phyloP scores from a whole-genome alignment of 2,113 vertebrate genomes.

The Chamaea fasciata region DNA sequence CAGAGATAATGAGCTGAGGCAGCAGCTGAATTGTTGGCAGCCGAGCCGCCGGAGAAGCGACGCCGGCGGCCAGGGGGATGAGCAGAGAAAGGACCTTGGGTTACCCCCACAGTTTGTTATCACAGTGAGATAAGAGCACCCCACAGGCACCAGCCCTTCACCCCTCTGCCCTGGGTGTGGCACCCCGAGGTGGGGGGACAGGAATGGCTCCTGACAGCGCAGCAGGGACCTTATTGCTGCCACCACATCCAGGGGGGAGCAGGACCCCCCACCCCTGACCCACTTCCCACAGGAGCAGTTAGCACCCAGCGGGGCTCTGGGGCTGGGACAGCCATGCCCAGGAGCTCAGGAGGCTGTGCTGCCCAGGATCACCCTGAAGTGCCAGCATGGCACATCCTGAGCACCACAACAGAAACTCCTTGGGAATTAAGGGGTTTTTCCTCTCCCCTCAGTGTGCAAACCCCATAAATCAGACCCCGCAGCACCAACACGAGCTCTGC shows the following conservation, averaged over 20 bases:
- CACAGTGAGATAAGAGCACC: neutral
- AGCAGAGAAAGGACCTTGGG: neutral
- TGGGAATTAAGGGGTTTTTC: neutral
- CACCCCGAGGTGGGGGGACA: neutral
- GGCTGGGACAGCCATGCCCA: fast-evolving
- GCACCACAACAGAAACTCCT: neutral
- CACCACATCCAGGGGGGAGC: conserved; percentile 5
- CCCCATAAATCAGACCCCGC: neutral
- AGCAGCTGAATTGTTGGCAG: neutral
- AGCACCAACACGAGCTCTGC: neutral
- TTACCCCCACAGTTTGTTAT: fast-evolving
- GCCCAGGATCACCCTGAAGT: fast-evolving
- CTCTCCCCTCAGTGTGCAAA: fast-evolving
- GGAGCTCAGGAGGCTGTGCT: neutral
- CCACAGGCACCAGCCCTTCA: neutral
- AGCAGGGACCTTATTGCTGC: conserved; percentile 57
- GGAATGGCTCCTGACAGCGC: conserved; percentile 62
- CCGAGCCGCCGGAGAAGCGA: fast-evolving
- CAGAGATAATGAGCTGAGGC: neutral
- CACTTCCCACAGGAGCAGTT: conserved; percentile 47
- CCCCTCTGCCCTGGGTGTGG: fast-evolving
- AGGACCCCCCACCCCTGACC: conserved; percentile 20
- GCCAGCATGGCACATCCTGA: fast-evolving
- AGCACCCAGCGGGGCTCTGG: fast-evolving
- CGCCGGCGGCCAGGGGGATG: fast-evolving